Evolutionary conservation across 1,140 invertebrate species (phyloP), one percentile per base, ranked within the genome.

Genomic region (Calliopsis andreniformis): DNA sequence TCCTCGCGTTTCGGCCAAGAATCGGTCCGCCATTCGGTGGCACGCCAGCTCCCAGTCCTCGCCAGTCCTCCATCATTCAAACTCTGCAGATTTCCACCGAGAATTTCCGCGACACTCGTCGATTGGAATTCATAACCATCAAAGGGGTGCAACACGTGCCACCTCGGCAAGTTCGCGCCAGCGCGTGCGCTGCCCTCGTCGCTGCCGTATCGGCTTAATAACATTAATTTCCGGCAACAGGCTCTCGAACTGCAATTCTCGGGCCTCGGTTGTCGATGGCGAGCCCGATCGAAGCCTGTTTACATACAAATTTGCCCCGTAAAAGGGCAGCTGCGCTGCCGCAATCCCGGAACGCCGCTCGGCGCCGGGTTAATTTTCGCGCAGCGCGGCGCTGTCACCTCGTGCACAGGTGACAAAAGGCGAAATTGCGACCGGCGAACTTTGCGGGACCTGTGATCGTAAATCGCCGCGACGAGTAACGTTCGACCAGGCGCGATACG

Each of bases 241-340:
- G 56, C 49, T 66, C 77, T 76, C 71, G 49, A 76, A 83, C 80
- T 79, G 28, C 30, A 69, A 71, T 73, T 79, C 61, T 30, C 59
- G 39, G 75, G 32, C 39, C 67, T 47, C 66, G 59, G 63, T 62
- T 53, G 71, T 58, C 25, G 47, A 76, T 67, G 63, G 49, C 67
- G 67, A 72, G 25, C 4, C 70, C 78, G 83, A 84, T 84, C 83
- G 83, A 83, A 84, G 61, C 78, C 83, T 58, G 83, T 84, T 84
- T 84, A 84, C 83, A 84, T 84, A 84, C 68, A 84, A 83, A 84
- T 84, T 84, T 68, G 63, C 43, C 64, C 73, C 66, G 82, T 83
- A 83, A 84, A 84, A 84, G 78, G 62, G 73, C 83, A 84, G 78
- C 83, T 84, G 82, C 67, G 82, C 30, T 70, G 59, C 47, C 35